Base-by-base conservation (phyloP, 2,888 invertebrate genomes). In the Hydriomena furcata region DNA sequence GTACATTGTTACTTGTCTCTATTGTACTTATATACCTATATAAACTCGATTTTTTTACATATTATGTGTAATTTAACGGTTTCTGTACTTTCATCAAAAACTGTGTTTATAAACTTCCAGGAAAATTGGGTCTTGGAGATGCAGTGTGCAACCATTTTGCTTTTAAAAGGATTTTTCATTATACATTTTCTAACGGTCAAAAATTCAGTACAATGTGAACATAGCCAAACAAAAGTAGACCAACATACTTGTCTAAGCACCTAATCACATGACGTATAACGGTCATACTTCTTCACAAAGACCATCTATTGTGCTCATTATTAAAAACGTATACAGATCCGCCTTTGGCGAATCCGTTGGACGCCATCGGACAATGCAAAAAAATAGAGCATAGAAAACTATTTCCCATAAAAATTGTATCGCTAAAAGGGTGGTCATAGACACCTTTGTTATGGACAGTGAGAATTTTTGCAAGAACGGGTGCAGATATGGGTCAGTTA, bases 391-490 rank as follows among this genome's bases (percentile, higher is more conserved):
- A 81, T 76, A 81, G 78, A 77, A 80, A 79, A 72, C 72, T 75
- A 71, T 81, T 88, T 88, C 88, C 86, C 88, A 88, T 87, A 86
- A 88, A 84, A 87, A 82, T 79, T 66, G 75, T 79, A 81, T 57
- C 81, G 74, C 76, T 66, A 73, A 84, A 84, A 81, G 83, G 84
- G 82, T 84, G 79, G 82, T 76, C 80, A 61, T 54, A 61, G 61
- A 57, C 46, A 58, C 50, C 65, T 74, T 89, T 88, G 88, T 86
- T 76, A 56, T 60, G 80, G 79, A 55, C 84, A 89, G 88, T 90
- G 89, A 84, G 89, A 90, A 89, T 79, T 79, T 84, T 84, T 75
- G 84, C 85, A 74, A 78, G 67, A 80, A 82, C 79, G 76, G 81
- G 69, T 60, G 55, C 68, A 58, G 66, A 66, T 80, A 84, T 88